Conservation (phyloP, 2,113 vertebrate species). For the Ramphastos sulfuratus region DNA sequence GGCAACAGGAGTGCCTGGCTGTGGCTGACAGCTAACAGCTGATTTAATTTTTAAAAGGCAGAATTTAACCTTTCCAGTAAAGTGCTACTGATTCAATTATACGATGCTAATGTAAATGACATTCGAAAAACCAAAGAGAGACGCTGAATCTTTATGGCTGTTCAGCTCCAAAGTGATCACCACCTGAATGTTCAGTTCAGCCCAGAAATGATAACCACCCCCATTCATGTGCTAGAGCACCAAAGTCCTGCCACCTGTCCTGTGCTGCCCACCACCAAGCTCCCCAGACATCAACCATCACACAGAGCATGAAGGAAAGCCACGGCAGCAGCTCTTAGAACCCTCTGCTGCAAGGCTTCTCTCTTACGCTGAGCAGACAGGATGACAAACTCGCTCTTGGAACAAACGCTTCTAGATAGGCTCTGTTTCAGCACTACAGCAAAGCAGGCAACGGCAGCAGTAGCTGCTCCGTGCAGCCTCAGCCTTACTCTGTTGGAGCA, state of each 20-base stretch:
- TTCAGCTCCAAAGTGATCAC: not conserved
- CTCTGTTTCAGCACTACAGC: not conserved
- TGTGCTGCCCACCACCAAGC: accelerated
- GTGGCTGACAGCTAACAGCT: not conserved
- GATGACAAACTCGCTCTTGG: not conserved
- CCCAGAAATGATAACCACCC: not conserved
- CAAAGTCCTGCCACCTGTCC: accelerated
- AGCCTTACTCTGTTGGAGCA: not conserved
- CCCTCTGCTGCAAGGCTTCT: not conserved
- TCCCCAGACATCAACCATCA: accelerated
- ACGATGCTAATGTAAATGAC: not conserved
- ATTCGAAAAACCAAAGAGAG: not conserved
- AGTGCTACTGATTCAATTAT: constrained; percentile 4
- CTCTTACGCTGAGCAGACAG: not conserved
- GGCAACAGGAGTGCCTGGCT: constrained; percentile 5
- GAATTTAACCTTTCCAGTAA: constrained; percentile 49
- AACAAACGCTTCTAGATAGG: not conserved
- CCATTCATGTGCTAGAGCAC: not conserved
- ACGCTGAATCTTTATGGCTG: not conserved
- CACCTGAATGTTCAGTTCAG: not conserved
- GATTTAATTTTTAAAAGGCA: constrained; percentile 22
- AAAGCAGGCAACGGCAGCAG: accelerated
- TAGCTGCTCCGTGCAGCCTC: accelerated
- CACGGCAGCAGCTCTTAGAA: not conserved
- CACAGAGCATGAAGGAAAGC: not conserved